Evolutionary conservation across 92 coral and sea anemone species (phyloP).

Genomic region (Ricordea florida): DNA sequence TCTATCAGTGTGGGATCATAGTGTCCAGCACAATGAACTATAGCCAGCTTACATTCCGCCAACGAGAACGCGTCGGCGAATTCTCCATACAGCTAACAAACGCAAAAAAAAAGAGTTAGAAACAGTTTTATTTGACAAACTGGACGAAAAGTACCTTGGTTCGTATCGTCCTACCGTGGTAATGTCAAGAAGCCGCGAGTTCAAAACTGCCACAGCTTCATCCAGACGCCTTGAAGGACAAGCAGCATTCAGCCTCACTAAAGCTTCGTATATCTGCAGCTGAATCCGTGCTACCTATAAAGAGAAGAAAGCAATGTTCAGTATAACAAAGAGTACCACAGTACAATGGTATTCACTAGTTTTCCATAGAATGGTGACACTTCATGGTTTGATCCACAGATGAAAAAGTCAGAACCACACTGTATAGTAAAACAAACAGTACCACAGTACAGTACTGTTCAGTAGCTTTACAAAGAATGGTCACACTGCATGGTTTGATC

Average conservation of each 20-base stretch:
- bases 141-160: not conserved
- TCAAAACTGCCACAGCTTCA: conserved; percentile 72
- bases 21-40: conserved; percentile 98
- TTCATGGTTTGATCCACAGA: too few species aligned
- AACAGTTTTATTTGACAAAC: not conserved
- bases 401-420: too few species aligned
- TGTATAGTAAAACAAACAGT: too few species aligned
- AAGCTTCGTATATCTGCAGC: conserved; percentile 89
- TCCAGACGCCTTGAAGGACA: conserved; percentile 63
- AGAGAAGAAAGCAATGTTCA: not conserved
- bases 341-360: too few species aligned
- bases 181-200: conserved; percentile 84
- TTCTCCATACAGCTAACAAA: conserved; percentile 90
- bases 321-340: too few species aligned
- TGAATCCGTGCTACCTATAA: conserved; percentile 94
- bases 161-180: conserved; percentile 61
- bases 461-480: too few species aligned
- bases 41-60: conserved; percentile 96
- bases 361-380: too few species aligned
- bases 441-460: too few species aligned
- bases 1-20: conserved; percentile 94
- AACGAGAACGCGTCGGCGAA: conserved; percentile 87
- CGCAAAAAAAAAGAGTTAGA: not conserved
- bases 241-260: conserved; percentile 58
- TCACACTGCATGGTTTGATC: too few species aligned